Evolutionary conservation across 2,888 invertebrate genomes (phyloP), one percentile per base, ranked within the genome.

Genomic region (Cartodere bifasciata): DNA sequence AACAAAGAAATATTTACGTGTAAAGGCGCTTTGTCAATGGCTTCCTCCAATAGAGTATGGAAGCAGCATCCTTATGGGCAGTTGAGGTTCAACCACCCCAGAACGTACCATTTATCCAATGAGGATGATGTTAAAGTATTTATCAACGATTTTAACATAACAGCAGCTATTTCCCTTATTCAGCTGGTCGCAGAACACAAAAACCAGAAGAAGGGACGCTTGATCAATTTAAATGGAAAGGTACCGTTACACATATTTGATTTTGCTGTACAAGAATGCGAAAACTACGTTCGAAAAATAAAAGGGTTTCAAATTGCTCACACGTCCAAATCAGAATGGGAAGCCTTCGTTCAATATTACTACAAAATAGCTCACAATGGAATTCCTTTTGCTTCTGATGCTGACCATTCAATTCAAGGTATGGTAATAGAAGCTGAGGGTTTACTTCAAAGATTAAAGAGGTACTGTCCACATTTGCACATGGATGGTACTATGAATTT

Each of bases 401-500:
- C 38, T 4, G 45, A 48, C 30, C 31, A 38, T 17, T 35, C 41
- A 4, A 42, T 46, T 27, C 28, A 36, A 20, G 32, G 37, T 9
- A 37, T 67, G 34, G 48, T 64, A 1, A 51, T 59, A 29, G 52
- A 57, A 53, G 64, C 75, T 7, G 68, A 66, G 40, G 65, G 63
- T 43, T 58, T 77, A 34, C 50, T 83, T 5, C 64, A 65, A 36
- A 67, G 71, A 44, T 62, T 82, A 14, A 62, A 64, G 34, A 62
- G 57, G 31, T 67, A 67, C 43, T 70, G 72, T 42, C 72, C 76
- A 0, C 73, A 73, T 48, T 54, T 79, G 28, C 65, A 68, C 36
- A 72, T 76, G 52, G 88, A 88, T 60, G 90, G 90, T 1, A 68
- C 68, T 40, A 70, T 75, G 50, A 87, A 90, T 58, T 73, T 88